Evolutionary conservation across 2,113 vertebrate genomes (phyloP).

Genomic region (Mystacornis crossleyi): DNA sequence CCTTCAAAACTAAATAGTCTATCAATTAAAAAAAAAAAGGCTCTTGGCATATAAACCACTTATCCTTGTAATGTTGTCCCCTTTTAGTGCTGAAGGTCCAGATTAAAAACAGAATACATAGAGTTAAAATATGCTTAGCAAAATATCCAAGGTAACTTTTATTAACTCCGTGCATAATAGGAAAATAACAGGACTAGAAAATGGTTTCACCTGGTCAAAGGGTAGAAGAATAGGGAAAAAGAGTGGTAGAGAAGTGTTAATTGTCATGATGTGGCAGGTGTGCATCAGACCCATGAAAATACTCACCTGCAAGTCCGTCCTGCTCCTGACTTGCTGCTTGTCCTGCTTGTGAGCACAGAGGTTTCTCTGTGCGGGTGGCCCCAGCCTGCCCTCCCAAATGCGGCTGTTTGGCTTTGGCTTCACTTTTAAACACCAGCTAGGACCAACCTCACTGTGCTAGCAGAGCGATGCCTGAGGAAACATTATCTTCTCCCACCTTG

Average conservation of each 20-base stretch:
- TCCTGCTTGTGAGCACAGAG: neutral
- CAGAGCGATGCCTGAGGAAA: neutral
- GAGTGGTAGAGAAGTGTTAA: neutral
- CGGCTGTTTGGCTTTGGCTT: neutral
- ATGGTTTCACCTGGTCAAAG: slow-evolving; percentile 4
- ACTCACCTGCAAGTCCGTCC: rapidly evolving
- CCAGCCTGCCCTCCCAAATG: neutral
- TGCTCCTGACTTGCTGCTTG: neutral
- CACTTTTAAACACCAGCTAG: neutral
- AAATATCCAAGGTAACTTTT: slow-evolving; percentile 16
- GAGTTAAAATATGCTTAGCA: neutral
- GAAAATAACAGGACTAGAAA: slow-evolving; percentile 20
- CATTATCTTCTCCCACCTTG: neutral
- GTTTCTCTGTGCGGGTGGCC: neutral
- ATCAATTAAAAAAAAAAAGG: slow-evolving; percentile 31
- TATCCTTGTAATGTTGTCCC: neutral
- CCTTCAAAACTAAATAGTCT: slow-evolving; percentile 49
- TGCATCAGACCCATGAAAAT: neutral
- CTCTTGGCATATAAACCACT: neutral
- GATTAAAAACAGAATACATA: neutral
- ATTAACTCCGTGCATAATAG: slow-evolving; percentile 31
- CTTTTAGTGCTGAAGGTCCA: neutral
- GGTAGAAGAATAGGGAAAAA: neutral
- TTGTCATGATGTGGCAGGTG: neutral
- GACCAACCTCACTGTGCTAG: neutral